Conservation (phyloP, 2,113 vertebrate genomes). For the Lycocorax pyrrhopterus region DNA sequence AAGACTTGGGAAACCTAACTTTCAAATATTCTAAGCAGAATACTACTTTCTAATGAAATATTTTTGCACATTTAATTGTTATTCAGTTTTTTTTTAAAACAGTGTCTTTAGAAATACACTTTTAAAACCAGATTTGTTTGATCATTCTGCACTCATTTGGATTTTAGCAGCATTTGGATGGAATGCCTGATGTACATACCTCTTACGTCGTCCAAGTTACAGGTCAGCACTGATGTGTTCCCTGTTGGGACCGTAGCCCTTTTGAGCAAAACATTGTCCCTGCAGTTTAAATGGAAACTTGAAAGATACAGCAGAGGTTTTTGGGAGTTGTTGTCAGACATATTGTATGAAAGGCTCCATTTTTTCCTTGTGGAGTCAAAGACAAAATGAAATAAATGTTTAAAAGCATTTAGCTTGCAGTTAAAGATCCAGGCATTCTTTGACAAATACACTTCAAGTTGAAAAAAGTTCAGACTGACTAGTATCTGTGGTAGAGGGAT, state of each 20-base stretch:
- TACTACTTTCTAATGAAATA: background rate
- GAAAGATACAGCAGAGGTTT: constrained; percentile 67
- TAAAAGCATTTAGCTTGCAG: constrained; percentile 62
- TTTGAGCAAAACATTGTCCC: constrained; percentile 24
- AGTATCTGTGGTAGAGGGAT: constrained; percentile 65
- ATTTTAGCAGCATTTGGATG: background rate
- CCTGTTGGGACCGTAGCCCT: constrained; percentile 59
- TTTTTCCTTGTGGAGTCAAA: constrained; percentile 59
- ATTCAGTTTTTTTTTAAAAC: background rate
- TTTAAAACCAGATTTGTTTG: background rate
- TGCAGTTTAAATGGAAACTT: constrained; percentile 66
- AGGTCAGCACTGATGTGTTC: constrained; percentile 37
- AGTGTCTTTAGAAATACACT: background rate
- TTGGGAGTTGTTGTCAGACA: constrained; percentile 39
- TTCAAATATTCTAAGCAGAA: background rate
- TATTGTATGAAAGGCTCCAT: constrained; percentile 68
- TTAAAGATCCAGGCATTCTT: constrained; percentile 78
- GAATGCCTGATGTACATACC: background rate
- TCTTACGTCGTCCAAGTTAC: background rate
- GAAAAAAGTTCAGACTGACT: constrained; percentile 70
- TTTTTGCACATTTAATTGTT: background rate
- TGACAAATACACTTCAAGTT: constrained; percentile 59
- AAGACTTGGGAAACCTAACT: background rate
- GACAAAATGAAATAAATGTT: constrained; percentile 42
- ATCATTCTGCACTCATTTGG: background rate